A percentile compares a stretch with the other conserved stretches of the same genome.
Evolutionary conservation across 2,797 vertebrate genomes (phyloP).

Genomic region (Sparus aurata): DNA sequence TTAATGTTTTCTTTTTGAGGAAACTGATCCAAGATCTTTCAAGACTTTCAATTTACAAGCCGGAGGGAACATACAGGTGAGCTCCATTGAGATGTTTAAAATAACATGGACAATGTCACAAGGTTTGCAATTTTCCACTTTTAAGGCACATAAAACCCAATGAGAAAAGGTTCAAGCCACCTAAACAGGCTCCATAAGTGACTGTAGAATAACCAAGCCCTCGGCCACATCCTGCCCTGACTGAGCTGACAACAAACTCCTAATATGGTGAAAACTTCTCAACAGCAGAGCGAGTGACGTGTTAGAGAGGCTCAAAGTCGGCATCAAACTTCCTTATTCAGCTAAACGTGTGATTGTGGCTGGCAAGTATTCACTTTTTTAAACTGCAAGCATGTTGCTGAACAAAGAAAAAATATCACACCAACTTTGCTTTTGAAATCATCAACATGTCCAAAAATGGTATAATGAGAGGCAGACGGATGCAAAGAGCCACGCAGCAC

Average conservation of each 20-base stretch:
- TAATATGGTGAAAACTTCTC: slow-evolving; percentile 87
- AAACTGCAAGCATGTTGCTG: background rate
- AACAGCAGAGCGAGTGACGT: slow-evolving; percentile 68
- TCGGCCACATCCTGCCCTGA: slow-evolving; percentile 84
- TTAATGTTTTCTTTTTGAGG: background rate
- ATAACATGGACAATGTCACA: background rate
- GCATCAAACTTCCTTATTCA: slow-evolving; percentile 85
- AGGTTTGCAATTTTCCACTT: slow-evolving; percentile 10
- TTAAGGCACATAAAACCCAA: slow-evolving; percentile 12
- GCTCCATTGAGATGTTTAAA: background rate
- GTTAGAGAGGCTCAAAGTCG: slow-evolving; percentile 59
- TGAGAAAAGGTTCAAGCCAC: background rate
- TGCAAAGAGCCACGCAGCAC: background rate
- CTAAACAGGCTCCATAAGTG: background rate
- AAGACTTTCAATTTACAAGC: background rate
- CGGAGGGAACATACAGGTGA: background rate
- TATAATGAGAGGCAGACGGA: background rate
- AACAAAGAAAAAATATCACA: background rate
- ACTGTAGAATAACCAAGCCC: slow-evolving; percentile 21
- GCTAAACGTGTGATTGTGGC: slow-evolving; percentile 24
- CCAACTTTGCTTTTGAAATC: background rate
- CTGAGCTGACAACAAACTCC: slow-evolving; percentile 78
- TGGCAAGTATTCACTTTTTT: slow-evolving; percentile 35
- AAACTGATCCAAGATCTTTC: background rate
- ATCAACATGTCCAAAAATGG: slow-evolving; percentile 26